Conservation (phyloP, 2,888 invertebrate species). For the Leptarthrus brevirostris region DNA sequence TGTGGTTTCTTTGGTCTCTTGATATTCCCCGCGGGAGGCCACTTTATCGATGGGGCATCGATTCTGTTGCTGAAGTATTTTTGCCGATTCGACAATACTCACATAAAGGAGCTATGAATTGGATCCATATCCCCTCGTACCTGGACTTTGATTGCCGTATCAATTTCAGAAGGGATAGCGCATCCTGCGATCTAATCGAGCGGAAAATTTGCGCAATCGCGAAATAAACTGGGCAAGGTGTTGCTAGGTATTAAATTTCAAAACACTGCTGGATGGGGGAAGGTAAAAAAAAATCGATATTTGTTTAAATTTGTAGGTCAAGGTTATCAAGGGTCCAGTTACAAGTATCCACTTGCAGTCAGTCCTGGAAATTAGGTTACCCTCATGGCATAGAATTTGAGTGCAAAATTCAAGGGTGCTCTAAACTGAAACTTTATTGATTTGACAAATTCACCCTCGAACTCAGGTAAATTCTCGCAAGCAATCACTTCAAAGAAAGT, state of each 20-base stretch:
- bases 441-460: no score
- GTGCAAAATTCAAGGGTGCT: no score
- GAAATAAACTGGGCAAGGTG: not conserved
- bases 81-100: not conserved
- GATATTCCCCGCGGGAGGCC: not conserved
- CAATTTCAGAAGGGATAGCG: not conserved
- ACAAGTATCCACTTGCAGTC: no score
- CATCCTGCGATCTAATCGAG: not conserved
- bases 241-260: not conserved
- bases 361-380: no score
- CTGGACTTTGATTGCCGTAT: not conserved
- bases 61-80: not conserved
- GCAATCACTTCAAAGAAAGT: no score
- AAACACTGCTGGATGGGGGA: no score
- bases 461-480: no score
- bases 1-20: constrained; percentile 18
- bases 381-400: no score
- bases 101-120: not conserved
- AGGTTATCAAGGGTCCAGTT: no score
- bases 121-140: not conserved
- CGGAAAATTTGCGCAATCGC: not conserved
- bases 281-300: no score
- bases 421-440: no score
- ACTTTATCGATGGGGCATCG: not conserved
- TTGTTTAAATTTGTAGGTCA: no score